Percentiles rank a stretch among this genome's conserved stretches.
Evolutionary conservation across 2,797 vertebrate genomes (phyloP).

Genomic region (Sebastes vulpes): DNA sequence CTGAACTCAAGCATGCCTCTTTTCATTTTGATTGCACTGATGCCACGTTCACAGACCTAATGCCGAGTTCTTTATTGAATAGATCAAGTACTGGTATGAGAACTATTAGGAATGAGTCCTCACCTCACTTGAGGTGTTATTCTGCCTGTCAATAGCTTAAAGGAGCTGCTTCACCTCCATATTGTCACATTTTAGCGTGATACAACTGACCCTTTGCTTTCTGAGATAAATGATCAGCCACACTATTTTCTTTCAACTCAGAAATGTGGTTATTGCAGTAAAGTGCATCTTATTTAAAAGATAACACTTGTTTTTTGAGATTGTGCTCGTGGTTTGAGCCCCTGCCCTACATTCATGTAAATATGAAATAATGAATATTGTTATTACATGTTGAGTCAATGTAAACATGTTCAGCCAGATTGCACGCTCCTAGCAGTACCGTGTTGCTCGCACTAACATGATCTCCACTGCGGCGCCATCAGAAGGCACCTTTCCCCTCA

Average conservation of each 20-base stretch:
- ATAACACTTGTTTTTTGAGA: neutral
- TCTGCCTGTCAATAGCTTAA: neutral
- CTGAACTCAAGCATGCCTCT: neutral
- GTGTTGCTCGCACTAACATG: neutral
- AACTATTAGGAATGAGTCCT: neutral
- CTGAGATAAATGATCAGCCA: neutral
- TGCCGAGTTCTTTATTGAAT: neutral
- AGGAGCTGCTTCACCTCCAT: neutral
- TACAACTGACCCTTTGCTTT: neutral
- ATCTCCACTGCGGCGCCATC: neutral
- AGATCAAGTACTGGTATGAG: neutral
- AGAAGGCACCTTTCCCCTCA: neutral
- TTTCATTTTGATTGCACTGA: neutral
- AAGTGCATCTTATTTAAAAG: neutral
- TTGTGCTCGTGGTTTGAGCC: neutral
- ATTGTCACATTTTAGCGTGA: neutral
- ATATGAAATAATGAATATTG: neutral
- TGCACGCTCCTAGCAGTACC: too few relatives aligned
- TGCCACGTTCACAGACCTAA: neutral
- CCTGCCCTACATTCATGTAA: too few relatives aligned
- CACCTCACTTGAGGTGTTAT: neutral
- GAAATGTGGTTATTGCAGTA: neutral
- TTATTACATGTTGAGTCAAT: neutral
- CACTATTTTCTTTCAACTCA: neutral
- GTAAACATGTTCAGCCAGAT: neutral